phyloP scores from a whole-genome alignment of 2,113 vertebrate species.

The Albula goreensis region DNA sequence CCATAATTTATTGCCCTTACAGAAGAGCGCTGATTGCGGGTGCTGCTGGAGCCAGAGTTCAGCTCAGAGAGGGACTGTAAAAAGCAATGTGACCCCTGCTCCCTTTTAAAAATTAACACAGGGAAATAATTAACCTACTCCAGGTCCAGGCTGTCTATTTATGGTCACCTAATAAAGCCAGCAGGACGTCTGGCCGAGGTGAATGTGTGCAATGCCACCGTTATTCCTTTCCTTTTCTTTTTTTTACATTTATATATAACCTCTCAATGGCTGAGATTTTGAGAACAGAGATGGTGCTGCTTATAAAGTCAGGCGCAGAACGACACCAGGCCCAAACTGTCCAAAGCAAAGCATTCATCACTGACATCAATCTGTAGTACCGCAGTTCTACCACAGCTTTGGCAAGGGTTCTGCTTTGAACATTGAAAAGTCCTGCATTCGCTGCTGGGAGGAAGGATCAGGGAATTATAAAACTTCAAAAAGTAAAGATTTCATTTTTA shows the following conservation, averaged over 20 bases:
- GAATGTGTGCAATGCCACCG: constrained; percentile 16
- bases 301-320: background rate
- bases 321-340: background rate
- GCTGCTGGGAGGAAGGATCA: no score
- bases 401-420: background rate
- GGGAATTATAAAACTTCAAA: no score
- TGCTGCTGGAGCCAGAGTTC: constrained; percentile 11
- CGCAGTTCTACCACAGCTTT: background rate
- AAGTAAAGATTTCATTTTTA: no score
- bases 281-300: background rate
- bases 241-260: background rate
- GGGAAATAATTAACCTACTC: constrained; percentile 63
- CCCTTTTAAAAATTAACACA: constrained; percentile 39
- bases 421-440: background rate
- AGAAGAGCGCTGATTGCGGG: background rate
- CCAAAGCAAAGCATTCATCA: background rate
- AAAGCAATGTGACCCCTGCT: constrained; percentile 47
- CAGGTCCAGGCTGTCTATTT: constrained; percentile 50
- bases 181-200: constrained; percentile 43
- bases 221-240: constrained; percentile 33
- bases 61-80: constrained; percentile 39
- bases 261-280: background rate
- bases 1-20: constrained; percentile 7
- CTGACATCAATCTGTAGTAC: background rate
- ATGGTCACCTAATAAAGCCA: constrained; percentile 51